Evolutionary conservation across 2,888 invertebrate species (phyloP).

Genomic region (Caradrina kadenii): DNA sequence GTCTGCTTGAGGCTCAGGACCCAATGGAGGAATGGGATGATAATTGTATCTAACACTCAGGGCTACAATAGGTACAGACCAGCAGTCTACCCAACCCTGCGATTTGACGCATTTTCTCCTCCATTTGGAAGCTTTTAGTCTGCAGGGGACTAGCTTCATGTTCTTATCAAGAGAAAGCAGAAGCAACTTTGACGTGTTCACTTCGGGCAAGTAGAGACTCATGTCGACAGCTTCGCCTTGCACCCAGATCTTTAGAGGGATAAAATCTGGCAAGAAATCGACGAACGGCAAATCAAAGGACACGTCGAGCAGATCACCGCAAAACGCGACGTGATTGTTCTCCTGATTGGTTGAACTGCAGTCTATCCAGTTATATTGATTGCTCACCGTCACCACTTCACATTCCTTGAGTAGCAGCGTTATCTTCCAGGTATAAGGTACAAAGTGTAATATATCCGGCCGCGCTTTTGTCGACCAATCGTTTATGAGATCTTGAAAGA

Average conservation of each 20-base stretch:
- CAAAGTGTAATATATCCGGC: slow-evolving; percentile 98
- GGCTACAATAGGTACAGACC: slow-evolving; percentile 98
- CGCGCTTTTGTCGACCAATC: slow-evolving; percentile 99
- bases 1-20: slow-evolving; percentile 97
- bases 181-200: slow-evolving; percentile 96
- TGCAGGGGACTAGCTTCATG: slow-evolving; percentile 94
- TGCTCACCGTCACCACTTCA: slow-evolving; percentile 97
- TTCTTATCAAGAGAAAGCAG: slow-evolving; percentile 96
- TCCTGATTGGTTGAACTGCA: slow-evolving; percentile 98
- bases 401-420: slow-evolving; percentile 97
- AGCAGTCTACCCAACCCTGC: slow-evolving; percentile 98
- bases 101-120: slow-evolving; percentile 93
- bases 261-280: slow-evolving; percentile 97
- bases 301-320: slow-evolving; percentile 97
- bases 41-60: slow-evolving; percentile 97
- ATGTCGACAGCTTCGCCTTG: slow-evolving; percentile 98
- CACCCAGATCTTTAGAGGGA: slow-evolving; percentile 97
- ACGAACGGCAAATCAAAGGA: slow-evolving; percentile 98
- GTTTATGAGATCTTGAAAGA: slow-evolving; percentile 98
- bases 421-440: slow-evolving; percentile 99
- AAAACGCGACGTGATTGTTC: slow-evolving; percentile 98
- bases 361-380: slow-evolving; percentile 99
- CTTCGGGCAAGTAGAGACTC: slow-evolving; percentile 97
- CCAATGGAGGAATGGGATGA: slow-evolving; percentile 97
- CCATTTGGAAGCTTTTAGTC: slow-evolving; percentile 93